These are phyloP conservation scores for Cerastis leucographa DNA, from an alignment of 2,888 invertebrate genomes.

Conservation along the genomic window DNA sequence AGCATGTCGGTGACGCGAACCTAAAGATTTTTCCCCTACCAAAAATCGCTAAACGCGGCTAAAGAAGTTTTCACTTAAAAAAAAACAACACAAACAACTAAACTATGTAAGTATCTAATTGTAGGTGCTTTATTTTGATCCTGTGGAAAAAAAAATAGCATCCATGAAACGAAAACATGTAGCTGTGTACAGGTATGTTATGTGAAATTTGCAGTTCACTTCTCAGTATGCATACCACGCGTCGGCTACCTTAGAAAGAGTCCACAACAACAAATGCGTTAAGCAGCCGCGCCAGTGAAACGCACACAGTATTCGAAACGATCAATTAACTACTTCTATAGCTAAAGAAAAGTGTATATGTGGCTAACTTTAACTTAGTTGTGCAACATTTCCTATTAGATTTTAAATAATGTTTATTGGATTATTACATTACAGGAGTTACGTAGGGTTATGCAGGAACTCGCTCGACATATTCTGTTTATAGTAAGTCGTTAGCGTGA, in stretches of 20 bases:
- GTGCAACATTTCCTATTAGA: conserved; percentile 75
- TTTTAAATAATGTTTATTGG: conserved; percentile 51
- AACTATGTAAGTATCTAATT: not conserved
- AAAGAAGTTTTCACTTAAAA: no score
- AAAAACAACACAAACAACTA: not conserved
- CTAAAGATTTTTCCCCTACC: no score
- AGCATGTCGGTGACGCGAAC: no score
- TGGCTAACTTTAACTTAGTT: conserved; percentile 58
- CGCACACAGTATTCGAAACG: conserved; percentile 77
- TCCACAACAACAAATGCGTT: conserved; percentile 72
- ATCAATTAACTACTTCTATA: conserved; percentile 71
- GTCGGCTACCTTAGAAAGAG: conserved; percentile 74
- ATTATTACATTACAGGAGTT: conserved; percentile 52
- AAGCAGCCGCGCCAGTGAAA: conserved; percentile 77
- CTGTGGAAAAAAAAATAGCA: not conserved
- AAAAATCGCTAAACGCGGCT: no score
- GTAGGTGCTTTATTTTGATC: conserved; percentile 5
- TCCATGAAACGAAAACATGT: conserved; percentile 27
- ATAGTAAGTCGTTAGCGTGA: not conserved
- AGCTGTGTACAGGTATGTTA: conserved; percentile 59
- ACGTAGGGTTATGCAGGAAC: conserved; percentile 51
- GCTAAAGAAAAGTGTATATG: conserved; percentile 60
- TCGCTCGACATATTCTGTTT: conserved; percentile 4
- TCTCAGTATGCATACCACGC: conserved; percentile 80
- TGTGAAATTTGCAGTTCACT: conserved; percentile 79